Percentiles rank a stretch among this genome's conserved stretches.
phyloP scores from a whole-genome alignment of 2,113 vertebrate species.

The Okapia johnstoni region DNA sequence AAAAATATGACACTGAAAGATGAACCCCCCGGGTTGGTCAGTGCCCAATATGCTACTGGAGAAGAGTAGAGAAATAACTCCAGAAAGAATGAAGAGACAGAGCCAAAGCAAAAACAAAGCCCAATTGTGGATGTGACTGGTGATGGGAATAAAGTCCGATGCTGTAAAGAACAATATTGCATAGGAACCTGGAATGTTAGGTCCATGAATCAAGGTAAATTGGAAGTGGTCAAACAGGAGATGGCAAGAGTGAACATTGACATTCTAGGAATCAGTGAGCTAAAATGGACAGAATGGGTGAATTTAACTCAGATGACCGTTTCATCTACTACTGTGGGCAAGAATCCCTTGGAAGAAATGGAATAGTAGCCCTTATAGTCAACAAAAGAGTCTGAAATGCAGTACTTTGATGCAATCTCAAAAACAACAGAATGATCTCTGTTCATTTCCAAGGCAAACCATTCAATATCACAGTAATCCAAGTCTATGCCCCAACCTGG shows the following conservation, averaged over 20 bases:
- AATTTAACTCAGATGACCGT: not conserved
- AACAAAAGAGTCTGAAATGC: not conserved
- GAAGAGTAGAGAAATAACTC: not conserved
- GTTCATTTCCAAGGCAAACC: not conserved
- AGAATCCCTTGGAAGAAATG: not conserved
- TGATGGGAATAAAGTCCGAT: not conserved
- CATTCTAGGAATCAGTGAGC: not conserved
- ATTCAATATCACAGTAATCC: not conserved
- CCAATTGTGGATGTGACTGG: not conserved
- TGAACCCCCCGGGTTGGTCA: fast-evolving
- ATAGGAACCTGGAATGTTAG: not conserved
- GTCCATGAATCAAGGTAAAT: not conserved
- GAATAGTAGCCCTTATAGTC: not conserved
- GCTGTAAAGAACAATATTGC: not conserved
- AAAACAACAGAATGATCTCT: not conserved
- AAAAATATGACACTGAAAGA: not conserved
- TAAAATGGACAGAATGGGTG: not conserved
- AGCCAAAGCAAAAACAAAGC: not conserved
- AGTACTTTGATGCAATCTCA: not conserved
- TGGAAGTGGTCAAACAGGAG: not conserved
- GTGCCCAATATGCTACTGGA: not conserved
- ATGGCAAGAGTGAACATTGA: not conserved
- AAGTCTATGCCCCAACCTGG: not conserved
- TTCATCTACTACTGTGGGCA: not conserved
- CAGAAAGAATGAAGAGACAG: not conserved